These are phyloP conservation scores for Sapajus apella DNA, from an alignment of 2,113 vertebrate genomes.

Conservation along the genomic window DNA sequence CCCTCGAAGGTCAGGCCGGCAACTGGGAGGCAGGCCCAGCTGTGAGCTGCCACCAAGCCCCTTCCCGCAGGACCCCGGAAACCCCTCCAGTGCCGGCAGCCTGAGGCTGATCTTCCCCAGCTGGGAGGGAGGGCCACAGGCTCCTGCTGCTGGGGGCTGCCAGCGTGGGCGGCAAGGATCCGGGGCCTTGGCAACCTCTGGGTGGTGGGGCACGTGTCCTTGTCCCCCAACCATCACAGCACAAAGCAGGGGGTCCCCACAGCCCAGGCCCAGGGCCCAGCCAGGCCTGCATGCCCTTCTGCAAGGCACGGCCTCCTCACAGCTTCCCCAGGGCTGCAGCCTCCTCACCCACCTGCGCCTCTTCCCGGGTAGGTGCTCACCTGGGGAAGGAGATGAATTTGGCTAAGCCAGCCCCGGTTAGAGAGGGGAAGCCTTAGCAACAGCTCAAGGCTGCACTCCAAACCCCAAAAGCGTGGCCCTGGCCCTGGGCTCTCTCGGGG, in stretches of 20 bases:
- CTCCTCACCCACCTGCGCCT: too few species aligned
- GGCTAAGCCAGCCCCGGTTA: background rate
- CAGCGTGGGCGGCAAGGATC: background rate
- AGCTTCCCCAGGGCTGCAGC: background rate
- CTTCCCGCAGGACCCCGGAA: rapidly evolving
- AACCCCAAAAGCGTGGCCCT: rapidly evolving
- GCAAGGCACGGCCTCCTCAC: too few species aligned
- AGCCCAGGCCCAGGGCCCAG: background rate
- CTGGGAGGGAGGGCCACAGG: background rate
- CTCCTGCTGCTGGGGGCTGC: background rate
- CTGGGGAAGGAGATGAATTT: rapidly evolving
- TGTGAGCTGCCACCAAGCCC: background rate
- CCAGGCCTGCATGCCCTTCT: background rate
- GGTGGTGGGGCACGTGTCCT: background rate
- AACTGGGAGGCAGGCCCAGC: rapidly evolving
- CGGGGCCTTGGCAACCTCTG: too few species aligned
- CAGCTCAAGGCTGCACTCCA: rapidly evolving
- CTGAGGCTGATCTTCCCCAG: rapidly evolving
- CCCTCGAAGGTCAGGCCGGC: background rate
- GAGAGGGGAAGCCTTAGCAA: background rate
- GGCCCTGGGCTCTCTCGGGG: background rate
- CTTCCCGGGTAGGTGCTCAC: rapidly evolving
- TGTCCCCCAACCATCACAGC: rapidly evolving
- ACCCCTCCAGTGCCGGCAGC: rapidly evolving
- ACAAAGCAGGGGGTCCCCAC: background rate